These are phyloP conservation scores for Lasius fuliginosus DNA, from an alignment of 2,888 invertebrate genomes.

Conservation along the genomic window DNA sequence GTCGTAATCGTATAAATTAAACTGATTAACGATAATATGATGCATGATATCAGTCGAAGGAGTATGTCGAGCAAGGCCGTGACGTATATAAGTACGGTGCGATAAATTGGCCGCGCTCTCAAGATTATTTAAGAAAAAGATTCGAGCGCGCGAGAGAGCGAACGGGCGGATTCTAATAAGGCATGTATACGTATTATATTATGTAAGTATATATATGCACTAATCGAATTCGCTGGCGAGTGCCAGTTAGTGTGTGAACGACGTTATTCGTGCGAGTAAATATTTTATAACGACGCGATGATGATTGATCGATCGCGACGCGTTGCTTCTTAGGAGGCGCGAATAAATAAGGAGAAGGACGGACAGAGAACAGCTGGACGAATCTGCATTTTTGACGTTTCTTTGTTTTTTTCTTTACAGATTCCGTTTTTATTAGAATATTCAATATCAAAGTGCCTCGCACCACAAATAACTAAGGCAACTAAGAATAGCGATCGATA, in stretches of 20 bases:
- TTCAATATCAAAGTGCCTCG: background rate
- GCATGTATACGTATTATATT: background rate
- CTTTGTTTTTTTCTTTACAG: background rate
- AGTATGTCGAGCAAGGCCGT: conserved; percentile 10
- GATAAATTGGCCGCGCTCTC: background rate
- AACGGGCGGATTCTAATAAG: background rate
- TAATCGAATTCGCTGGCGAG: no score
- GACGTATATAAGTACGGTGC: background rate
- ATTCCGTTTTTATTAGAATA: background rate
- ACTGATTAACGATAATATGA: conserved; percentile 40
- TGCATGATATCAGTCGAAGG: conserved; percentile 12
- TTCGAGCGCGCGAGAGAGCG: background rate
- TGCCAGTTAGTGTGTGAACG: no score
- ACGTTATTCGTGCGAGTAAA: conserved; percentile 15
- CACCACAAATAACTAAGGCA: background rate
- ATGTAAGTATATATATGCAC: background rate
- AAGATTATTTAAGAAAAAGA: background rate
- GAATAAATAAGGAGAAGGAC: background rate
- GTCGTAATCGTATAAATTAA: conserved; percentile 29
- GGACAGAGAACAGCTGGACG: background rate
- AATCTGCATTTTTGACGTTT: background rate
- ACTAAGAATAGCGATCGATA: conserved; percentile 29
- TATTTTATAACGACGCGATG: conserved; percentile 15
- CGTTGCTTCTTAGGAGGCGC: background rate
- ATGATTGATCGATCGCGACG: conserved; percentile 26